Evolutionary conservation across 2,797 vertebrate species (phyloP).

Genomic region (Poecilia wingei): DNA sequence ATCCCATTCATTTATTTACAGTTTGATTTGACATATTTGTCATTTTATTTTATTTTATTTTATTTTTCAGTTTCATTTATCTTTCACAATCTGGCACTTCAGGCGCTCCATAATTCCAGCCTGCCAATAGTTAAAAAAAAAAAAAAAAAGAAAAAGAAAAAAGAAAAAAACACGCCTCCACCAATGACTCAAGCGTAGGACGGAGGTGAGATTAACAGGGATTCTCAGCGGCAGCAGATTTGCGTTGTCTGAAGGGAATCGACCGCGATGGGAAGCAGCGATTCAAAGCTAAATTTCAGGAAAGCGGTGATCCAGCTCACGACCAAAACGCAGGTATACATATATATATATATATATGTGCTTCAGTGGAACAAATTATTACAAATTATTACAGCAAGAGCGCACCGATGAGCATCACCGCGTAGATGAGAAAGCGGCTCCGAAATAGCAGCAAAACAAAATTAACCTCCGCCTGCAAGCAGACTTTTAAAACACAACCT

Average conservation of each 20-base stretch:
- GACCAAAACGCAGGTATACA: conserved; percentile 94
- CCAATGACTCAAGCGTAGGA: conserved; percentile 72
- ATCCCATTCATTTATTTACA: background rate
- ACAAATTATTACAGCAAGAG: conserved; percentile 8
- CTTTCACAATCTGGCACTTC: background rate
- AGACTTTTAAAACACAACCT: too few species aligned
- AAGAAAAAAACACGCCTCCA: conserved; percentile 58
- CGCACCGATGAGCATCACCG: conserved; percentile 61
- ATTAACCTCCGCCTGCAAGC: background rate
- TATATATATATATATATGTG: background rate
- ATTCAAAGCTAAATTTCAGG: conserved; percentile 96
- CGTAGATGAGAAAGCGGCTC: conserved; percentile 39
- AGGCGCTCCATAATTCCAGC: conserved; percentile 21
- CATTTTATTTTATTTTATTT: background rate
- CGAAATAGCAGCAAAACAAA: conserved; percentile 9
- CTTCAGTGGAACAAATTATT: conserved; percentile 4
- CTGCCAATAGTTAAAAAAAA: conserved; percentile 56
- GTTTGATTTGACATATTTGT: background rate
- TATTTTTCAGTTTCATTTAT: background rate
- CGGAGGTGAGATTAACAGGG: conserved; percentile 74
- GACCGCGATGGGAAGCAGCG: conserved; percentile 89
- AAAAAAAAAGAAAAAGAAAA: conserved; percentile 19
- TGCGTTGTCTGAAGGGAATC: conserved; percentile 55
- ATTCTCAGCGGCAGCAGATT: conserved; percentile 60
- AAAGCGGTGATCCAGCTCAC: conserved; percentile 98